Base-by-base conservation (phyloP, 2,888 invertebrate species). In the Noctua janthe region DNA sequence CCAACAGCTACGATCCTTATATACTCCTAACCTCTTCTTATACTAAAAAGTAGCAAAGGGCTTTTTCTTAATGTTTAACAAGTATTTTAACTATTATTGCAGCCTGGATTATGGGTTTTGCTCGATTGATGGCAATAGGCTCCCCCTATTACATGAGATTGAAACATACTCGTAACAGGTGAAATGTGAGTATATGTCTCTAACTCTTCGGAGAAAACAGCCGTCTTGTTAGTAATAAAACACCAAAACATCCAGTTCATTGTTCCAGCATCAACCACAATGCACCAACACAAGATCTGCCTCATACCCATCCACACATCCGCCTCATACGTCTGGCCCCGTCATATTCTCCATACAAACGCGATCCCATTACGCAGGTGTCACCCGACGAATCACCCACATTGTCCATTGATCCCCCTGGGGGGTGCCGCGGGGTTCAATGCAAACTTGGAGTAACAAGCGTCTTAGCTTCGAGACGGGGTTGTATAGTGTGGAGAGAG, bases 361-460 rank as follows among this genome's bases (percentile, higher is more conserved):
- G 89, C 89, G 90, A 90, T 92, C 92, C 92, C 81, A 92, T 93
- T 92, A 92, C 91, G 87, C 75, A 88, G 91, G 92, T 91, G 93
- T 92, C 91, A 90, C 87, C 80, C 88, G 85, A 89, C 92, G 91
- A 91, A 93, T 92, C 92, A 91, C 91, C 93, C 91, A 89, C 88
- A 93, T 93, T 94, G 94, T 93, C 93, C 93, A 90, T 88, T 91
- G 93, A 91, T 91, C 90, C 90, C 89, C 89, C 88, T 54, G 90
- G 88, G 76, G 88, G 88, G 86, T 77, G 83, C 78, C 72, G 85
- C 83, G 83, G 92, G 91, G 92, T 93, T 94, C 92, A 94, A 95
- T 95, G 95, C 95, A 95, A 95, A 95, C 95, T 93, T 92, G 87
- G 93, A 92, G 92, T 95, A 95, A 95, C 95, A 95, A 95, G 95